Evolutionary conservation across 2,113 vertebrate genomes (phyloP), one percentile per base, ranked within the genome.

Genomic region (Triplophysa rosa): DNA sequence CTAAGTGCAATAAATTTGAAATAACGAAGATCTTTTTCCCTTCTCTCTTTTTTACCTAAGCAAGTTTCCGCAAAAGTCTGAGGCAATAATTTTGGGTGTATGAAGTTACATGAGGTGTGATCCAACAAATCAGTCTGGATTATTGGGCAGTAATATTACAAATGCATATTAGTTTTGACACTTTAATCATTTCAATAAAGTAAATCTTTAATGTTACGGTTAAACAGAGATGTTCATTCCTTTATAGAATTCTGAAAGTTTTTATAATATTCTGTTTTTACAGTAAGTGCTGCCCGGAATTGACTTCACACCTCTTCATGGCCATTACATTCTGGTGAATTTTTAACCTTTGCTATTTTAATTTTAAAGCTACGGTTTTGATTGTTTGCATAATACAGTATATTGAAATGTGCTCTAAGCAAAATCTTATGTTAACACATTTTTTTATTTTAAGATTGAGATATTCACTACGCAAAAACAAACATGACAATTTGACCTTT

Each of bases 1-100:
- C 58, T 37, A 63, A 26, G n/a, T 9, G 24, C 49, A 61, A 78
- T 74, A 67, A 33, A 84, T 71, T 67, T 67, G 52, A 54, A 65
- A 56, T 72, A 83, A 71, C 61, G 66, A 77, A 58, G 54, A 21
- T 58, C 78, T 33, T 62, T 74, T 52, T 26, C 29, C 29, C 3
- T 75, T 80, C 54, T 66, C 10, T 12, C 9, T 26, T 67, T 16
- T 61, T 58, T 17, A 13, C 42, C 23, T 47, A 26, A 65, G 4
- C 61, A 72, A 26, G 11, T 61, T 72, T 76, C 24, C 5, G 40
- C 64, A 9, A 59, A 26, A 19, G 58, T 64, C 59, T 23, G 19
- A 61, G 17, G 45, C 33, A 76, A 21, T 70, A 0, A 14, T 66
- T 59, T 29, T 70, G 26, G 21, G 24, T 17, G 2, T 56, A 29